A percentile compares a stretch with the other conserved stretches of the same genome.
These are phyloP conservation scores for Eupithecia dodoneata DNA, from an alignment of 2,888 invertebrate species.

Conservation along the genomic window DNA sequence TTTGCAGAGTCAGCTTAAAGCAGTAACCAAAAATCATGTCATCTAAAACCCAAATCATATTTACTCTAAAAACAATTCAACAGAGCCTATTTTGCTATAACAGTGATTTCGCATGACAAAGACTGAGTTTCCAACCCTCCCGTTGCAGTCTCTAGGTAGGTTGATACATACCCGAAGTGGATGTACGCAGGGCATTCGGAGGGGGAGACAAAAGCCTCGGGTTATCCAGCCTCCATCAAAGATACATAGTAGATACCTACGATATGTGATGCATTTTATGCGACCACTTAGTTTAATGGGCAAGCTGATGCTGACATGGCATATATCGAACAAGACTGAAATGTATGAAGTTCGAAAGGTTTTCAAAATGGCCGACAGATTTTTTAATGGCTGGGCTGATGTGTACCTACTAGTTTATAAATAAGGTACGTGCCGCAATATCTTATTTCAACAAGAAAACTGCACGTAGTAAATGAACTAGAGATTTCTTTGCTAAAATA, in stretches of 20 bases:
- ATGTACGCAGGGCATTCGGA: constrained; percentile 23
- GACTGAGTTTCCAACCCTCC: constrained; percentile 2
- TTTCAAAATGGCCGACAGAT: constrained; percentile 1
- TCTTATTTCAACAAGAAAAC: neutral
- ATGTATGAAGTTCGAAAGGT: neutral
- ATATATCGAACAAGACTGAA: neutral
- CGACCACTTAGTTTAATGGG: constrained; percentile 33
- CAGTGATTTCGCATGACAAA: constrained; percentile 12
- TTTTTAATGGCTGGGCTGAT: neutral
- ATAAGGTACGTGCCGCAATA: neutral
- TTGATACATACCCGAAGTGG: constrained; percentile 25
- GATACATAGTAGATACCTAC: constrained; percentile 28
- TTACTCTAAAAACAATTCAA: neutral
- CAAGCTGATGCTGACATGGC: constrained; percentile 23
- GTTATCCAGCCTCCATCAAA: constrained; percentile 25
- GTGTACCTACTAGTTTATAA: neutral
- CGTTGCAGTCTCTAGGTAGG: constrained; percentile 13
- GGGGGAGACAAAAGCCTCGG: constrained; percentile 35
- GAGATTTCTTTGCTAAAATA: neutral
- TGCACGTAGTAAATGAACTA: neutral
- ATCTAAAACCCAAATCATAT: neutral
- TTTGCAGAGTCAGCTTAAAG: neutral
- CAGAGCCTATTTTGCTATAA: constrained; percentile 12
- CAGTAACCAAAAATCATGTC: neutral
- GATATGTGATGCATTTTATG: constrained; percentile 26